Conservation (phyloP, 2,113 vertebrate genomes). For the Gavialis gangeticus region DNA sequence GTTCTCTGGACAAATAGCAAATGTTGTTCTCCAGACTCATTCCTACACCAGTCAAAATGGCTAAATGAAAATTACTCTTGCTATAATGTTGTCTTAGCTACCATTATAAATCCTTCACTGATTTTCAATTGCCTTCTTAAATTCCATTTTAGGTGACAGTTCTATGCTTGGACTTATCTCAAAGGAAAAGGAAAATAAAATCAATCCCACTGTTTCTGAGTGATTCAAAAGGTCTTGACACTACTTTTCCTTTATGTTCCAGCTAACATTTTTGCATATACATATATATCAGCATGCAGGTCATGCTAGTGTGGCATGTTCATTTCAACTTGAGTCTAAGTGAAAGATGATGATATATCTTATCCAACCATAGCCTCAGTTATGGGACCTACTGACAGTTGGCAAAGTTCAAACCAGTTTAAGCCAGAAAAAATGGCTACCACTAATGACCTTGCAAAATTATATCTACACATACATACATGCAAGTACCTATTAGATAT, state of each 20-base stretch:
- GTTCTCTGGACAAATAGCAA: not conserved
- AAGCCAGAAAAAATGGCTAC: not conserved
- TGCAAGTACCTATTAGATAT: too few species aligned
- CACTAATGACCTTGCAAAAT: not conserved
- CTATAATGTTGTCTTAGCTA: not conserved
- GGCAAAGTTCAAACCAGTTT: not conserved
- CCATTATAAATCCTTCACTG: not conserved
- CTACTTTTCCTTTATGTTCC: not conserved
- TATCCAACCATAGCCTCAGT: not conserved
- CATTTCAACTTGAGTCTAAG: not conserved
- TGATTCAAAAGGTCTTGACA: not conserved
- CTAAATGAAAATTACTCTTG: rapidly evolving
- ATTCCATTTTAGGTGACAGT: not conserved
- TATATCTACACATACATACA: not conserved
- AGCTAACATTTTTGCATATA: not conserved
- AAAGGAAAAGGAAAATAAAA: not conserved
- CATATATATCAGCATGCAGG: not conserved
- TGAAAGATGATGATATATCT: not conserved
- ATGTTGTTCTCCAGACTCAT: not conserved
- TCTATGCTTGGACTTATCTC: not conserved
- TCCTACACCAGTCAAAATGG: rapidly evolving
- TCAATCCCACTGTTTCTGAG: not conserved
- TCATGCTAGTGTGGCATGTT: not conserved
- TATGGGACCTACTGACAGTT: not conserved
- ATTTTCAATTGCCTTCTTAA: not conserved